A percentile compares a stretch with the other conserved stretches of the same genome.
Conservation (phyloP, 2,797 vertebrate genomes). For the Benthosema pterotum region DNA sequence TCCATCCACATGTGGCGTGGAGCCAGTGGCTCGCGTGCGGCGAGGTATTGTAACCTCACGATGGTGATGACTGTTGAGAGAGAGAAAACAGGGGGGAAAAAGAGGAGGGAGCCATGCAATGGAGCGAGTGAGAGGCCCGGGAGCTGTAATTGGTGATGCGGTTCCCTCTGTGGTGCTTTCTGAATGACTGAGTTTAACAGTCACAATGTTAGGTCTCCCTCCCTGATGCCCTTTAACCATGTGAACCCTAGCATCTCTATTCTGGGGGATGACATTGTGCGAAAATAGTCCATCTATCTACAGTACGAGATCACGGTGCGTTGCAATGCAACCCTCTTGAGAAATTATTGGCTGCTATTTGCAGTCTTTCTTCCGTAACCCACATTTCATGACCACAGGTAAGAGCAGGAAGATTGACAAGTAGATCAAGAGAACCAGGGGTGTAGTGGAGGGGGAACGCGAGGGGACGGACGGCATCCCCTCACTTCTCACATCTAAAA, state of each 20-base stretch:
- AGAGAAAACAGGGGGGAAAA: slow-evolving; percentile 10
- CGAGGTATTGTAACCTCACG: slow-evolving; percentile 73
- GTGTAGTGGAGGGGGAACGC: too few relatives aligned
- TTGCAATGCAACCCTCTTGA: too few relatives aligned
- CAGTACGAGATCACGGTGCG: too few relatives aligned
- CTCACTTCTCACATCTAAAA: too few relatives aligned
- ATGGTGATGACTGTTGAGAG: slow-evolving; percentile 61
- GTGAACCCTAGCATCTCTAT: slow-evolving; percentile 17
- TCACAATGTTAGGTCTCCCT: slow-evolving; percentile 41
- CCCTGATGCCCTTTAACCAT: slow-evolving; percentile 49
- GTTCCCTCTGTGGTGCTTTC: slow-evolving; percentile 69
- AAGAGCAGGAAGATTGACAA: too few relatives aligned
- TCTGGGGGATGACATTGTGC: too few relatives aligned
- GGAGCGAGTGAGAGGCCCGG: slow-evolving; percentile 46
- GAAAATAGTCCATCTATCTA: too few relatives aligned
- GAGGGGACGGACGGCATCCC: too few relatives aligned
- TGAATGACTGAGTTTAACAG: slow-evolving; percentile 62
- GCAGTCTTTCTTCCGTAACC: too few relatives aligned
- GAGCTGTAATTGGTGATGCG: slow-evolving; percentile 65
- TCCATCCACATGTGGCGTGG: slow-evolving; percentile 59
- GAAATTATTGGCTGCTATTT: too few relatives aligned
- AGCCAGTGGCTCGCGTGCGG: slow-evolving; percentile 76
- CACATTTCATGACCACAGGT: too few relatives aligned
- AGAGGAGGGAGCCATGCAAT: slow-evolving; percentile 16
- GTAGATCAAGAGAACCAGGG: too few relatives aligned